Evolutionary conservation across 2,797 vertebrate species (phyloP), one percentile per base, ranked within the genome.

Genomic region (Periparus ater): DNA sequence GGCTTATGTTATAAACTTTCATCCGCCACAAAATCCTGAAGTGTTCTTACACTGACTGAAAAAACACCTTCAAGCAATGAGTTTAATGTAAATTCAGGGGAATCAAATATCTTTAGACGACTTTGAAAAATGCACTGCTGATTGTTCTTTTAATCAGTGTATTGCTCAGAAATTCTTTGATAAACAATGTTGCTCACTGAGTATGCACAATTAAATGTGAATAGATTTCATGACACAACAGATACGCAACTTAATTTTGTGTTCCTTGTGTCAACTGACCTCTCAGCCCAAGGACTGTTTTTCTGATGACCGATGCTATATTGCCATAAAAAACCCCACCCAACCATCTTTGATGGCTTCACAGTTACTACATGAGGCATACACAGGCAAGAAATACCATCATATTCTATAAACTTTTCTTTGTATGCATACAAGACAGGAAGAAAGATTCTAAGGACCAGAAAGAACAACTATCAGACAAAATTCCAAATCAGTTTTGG

Each of bases 1-100:
- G 54, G 40, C 54, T 92, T 68, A 85, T 50, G 67, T 91, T 95
- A 63, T 85, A 96, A 95, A 96, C 94, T 75, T 96, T 86, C 45
- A 47, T 91, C 51, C 71, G 53, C 92, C 87, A 93, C 88, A 90
- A 95, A 93, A 96, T 90, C 44, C 70, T 61, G 19, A 90, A 34
- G 73, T 75, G 89, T 89, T 92, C 12, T 79, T 83, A 88, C 67
- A 70, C 18, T 55, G 57, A 63, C 51, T 85, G 67, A 88, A 87
- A 96, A 94, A 96, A 93, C 61, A 77, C 45, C 25, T 93, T 77
- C 65, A 79, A 96, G 82, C 53, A 54, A 77, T 66, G 58, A 80
- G 27, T 91, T 95, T 68, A 95, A 96, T 45, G 58, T 61, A 74
- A 95, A 95, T 62, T 32, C 38, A 85, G 91, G 91, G 75, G 75